Evolutionary conservation across 1,140 invertebrate species (phyloP).

Genomic region (Cydia amplana): DNA sequence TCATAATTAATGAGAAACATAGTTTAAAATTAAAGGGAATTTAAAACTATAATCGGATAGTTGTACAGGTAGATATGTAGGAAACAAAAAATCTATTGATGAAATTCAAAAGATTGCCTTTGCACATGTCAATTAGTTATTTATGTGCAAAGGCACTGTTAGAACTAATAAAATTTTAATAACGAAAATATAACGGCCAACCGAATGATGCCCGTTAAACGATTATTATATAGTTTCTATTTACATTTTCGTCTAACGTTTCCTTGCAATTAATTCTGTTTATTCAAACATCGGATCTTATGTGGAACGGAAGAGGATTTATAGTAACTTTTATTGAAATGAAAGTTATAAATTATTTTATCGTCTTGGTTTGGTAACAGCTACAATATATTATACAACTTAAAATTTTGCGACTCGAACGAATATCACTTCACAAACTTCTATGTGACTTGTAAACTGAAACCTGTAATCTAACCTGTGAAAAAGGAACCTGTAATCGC

Average conservation of each 20-base stretch:
- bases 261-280: slow-evolving; percentile 16
- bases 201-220: background rate
- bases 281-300: slow-evolving; percentile 22
- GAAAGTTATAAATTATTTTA: slow-evolving; percentile 27
- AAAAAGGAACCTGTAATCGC: too few species aligned
- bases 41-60: too few species aligned
- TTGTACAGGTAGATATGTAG: too few species aligned
- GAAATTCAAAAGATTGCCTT: too few species aligned
- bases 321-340: slow-evolving; percentile 21
- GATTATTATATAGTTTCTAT: slow-evolving; percentile 10
- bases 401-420: background rate
- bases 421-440: background rate
- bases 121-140: background rate
- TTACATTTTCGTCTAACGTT: slow-evolving; percentile 3
- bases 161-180: slow-evolving; percentile 43
- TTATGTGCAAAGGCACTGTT: background rate
- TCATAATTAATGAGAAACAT: background rate
- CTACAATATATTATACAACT: background rate
- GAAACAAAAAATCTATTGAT: background rate
- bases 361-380: background rate
- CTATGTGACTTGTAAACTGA: background rate
- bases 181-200: slow-evolving; percentile 36
- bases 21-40: too few species aligned
- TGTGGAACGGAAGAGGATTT: slow-evolving; percentile 30
- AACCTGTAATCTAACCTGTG: too few species aligned